Evolutionary conservation across 2,888 invertebrate species (phyloP).

Genomic region (Agrochola lychnidis): DNA sequence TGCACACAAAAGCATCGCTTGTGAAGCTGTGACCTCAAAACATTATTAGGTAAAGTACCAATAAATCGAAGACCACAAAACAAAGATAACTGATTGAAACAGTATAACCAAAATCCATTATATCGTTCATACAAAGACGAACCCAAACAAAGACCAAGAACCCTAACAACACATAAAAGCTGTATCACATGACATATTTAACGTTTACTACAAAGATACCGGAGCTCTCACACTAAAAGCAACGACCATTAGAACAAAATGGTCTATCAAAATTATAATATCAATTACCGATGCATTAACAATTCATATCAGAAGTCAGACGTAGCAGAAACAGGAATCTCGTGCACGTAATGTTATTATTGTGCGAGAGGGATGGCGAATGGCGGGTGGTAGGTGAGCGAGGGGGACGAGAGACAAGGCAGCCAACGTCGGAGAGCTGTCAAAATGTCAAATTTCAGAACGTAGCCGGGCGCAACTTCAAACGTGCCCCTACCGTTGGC

Average conservation of each 20-base stretch:
- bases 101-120: conserved; percentile 64
- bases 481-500: conserved; percentile 89
- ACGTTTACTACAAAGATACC: conserved; percentile 70
- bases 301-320: conserved; percentile 90
- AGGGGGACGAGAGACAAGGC: conserved; percentile 80
- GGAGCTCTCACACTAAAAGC: conserved; percentile 81
- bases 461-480: conserved; percentile 89
- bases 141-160: conserved; percentile 60
- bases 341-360: conserved; percentile 87
- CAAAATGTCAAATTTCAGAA: conserved; percentile 91
- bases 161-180: conserved; percentile 72
- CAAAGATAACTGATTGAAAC: conserved; percentile 61
- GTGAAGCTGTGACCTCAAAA: conserved; percentile 1
- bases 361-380: conserved; percentile 79
- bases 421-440: conserved; percentile 90
- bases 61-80: conserved; percentile 54
- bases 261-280: conserved; percentile 89
- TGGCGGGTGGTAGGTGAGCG: conserved; percentile 65
- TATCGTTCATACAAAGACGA: conserved; percentile 61
- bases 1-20: conserved; percentile 9
- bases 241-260: conserved; percentile 82
- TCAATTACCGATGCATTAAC: conserved; percentile 91
- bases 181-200: conserved; percentile 76
- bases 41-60: conserved; percentile 33
- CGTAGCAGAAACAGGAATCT: conserved; percentile 89